Percentiles rank a stretch among this genome's conserved stretches.
phyloP scores from a whole-genome alignment of 2,888 invertebrate species.

The Cordilura impudica region DNA sequence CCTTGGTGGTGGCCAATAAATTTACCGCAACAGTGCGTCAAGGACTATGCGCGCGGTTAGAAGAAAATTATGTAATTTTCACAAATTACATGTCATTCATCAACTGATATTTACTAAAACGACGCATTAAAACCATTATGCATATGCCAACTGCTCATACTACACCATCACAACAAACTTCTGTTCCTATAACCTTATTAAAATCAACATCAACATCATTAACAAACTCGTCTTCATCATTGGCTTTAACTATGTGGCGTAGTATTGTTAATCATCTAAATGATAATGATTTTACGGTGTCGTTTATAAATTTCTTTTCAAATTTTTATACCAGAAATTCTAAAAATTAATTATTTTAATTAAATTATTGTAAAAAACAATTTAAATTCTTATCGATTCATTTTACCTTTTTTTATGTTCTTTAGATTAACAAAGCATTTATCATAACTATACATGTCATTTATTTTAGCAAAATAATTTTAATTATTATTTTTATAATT shows the following conservation, averaged over 20 bases:
- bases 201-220: slow-evolving; percentile 1
- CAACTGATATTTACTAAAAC: slow-evolving; percentile 75
- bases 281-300: slow-evolving; percentile 63
- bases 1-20: slow-evolving; percentile 93
- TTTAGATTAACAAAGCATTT: too few species aligned
- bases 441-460: too few species aligned
- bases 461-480: too few species aligned
- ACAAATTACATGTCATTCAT: slow-evolving; percentile 78
- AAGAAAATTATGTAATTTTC: slow-evolving; percentile 81
- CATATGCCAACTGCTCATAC: slow-evolving; percentile 30
- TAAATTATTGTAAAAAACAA: too few species aligned
- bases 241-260: slow-evolving; percentile 45
- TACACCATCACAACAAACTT: slow-evolving; percentile 34
- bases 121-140: slow-evolving; percentile 66
- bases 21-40: slow-evolving; percentile 95
- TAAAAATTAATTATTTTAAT: slow-evolving; percentile 53
- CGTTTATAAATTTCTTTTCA: slow-evolving; percentile 69
- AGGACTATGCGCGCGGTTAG: slow-evolving; percentile 90
- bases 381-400: too few species aligned
- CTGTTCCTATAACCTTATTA: slow-evolving; percentile 38
- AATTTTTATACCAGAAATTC: slow-evolving; percentile 68
- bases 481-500: too few species aligned
- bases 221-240: slow-evolving; percentile 10
- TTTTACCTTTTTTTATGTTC: too few species aligned
- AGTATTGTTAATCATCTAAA: slow-evolving; percentile 64